Evolutionary conservation across 23 tunicate species (phyloP).

Genomic region (Trididemnum clinides): DNA sequence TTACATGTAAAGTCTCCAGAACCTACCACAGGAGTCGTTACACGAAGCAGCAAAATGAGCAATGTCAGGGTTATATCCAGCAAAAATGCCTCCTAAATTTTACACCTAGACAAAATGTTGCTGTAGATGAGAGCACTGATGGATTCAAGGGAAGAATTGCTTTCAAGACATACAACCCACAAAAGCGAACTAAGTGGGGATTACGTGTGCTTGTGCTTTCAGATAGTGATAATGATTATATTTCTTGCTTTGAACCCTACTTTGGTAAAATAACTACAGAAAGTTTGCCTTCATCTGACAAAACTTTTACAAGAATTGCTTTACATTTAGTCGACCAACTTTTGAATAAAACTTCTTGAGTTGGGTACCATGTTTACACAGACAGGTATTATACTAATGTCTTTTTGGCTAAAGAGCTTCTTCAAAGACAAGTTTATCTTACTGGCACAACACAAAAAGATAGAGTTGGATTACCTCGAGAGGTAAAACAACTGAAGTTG

Average conservation of each 20-base stretch:
- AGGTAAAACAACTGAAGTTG: background rate
- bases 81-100: too few species aligned
- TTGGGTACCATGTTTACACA: background rate
- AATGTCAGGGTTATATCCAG: too few species aligned
- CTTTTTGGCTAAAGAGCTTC: background rate
- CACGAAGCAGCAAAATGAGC: too few species aligned
- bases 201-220: background rate
- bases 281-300: background rate
- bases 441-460: background rate
- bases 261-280: background rate
- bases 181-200: too few species aligned
- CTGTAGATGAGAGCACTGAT: too few species aligned
- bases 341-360: background rate
- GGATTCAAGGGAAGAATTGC: too few species aligned
- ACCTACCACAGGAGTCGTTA: too few species aligned
- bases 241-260: background rate
- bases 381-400: background rate
- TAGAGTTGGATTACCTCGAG: background rate
- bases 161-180: too few species aligned
- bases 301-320: too few species aligned
- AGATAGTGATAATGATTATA: background rate
- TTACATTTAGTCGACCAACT: background rate
- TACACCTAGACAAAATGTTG: too few species aligned
- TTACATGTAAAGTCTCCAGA: too few species aligned
- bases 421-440: background rate